Conservation (phyloP, 2,113 vertebrate genomes). For the Carlito syrichta region DNA sequence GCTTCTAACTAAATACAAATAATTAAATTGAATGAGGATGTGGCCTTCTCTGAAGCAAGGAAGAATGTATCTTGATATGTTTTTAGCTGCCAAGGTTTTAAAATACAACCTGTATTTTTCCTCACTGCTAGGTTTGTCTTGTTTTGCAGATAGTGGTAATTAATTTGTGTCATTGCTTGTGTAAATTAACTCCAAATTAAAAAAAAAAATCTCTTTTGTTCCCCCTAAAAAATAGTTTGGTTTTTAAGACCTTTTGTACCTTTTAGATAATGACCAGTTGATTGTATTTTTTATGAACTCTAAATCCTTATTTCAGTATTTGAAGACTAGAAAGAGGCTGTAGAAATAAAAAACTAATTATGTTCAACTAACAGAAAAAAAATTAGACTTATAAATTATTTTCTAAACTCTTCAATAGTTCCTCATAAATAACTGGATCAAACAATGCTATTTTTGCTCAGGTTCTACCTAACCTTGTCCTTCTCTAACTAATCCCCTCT, state of each 20-base stretch:
- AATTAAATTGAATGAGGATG: not conserved
- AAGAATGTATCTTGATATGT: not conserved
- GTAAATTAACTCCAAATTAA: conserved; percentile 15
- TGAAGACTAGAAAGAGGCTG: not conserved
- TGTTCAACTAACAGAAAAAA: not conserved
- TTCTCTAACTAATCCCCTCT: not conserved
- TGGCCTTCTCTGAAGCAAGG: not conserved
- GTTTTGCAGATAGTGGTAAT: not conserved
- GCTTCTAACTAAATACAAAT: not conserved
- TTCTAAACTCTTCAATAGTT: not conserved
- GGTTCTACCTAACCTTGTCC: not conserved
- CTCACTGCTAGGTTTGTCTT: not conserved
- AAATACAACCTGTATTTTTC: not conserved
- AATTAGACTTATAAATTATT: not conserved
- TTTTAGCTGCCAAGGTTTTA: conserved; percentile 8
- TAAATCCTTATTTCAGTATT: not conserved
- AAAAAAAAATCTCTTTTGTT: not conserved
- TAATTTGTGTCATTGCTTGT: conserved; percentile 28
- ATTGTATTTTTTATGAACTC: not conserved
- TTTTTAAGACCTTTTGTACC: not conserved
- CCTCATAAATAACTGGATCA: not conserved
- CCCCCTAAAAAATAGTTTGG: not conserved
- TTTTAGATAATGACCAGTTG: not conserved
- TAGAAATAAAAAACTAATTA: not conserved
- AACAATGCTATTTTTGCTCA: not conserved